A percentile compares a stretch with the other conserved stretches of the same genome.
Conservation (phyloP, 2,888 invertebrate genomes). For the Tiliacea aurago region DNA sequence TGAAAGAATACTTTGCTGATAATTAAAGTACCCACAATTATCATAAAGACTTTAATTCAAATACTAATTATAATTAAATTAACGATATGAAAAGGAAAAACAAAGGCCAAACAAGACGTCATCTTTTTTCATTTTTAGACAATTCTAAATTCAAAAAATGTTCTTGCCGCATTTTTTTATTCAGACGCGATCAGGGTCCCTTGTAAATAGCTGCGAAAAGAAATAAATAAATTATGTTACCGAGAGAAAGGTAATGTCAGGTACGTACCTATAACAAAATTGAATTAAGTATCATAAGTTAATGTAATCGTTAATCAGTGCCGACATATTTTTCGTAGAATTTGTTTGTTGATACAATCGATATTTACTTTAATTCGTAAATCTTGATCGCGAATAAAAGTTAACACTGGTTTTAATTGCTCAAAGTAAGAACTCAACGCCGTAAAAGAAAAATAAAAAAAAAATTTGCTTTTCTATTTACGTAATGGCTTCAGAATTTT, state of each 20-base stretch:
- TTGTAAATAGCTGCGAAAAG: background rate
- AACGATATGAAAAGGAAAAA: too few relatives aligned
- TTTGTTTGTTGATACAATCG: background rate
- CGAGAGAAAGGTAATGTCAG: background rate
- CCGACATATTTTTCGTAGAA: background rate
- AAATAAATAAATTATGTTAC: background rate
- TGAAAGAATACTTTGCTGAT: background rate
- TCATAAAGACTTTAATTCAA: too few relatives aligned
- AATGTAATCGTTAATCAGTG: background rate
- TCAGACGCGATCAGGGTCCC: background rate
- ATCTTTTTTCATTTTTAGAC: background rate
- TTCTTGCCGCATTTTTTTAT: background rate
- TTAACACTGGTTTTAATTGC: conserved; percentile 3
- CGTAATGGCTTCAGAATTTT: background rate
- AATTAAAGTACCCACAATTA: too few relatives aligned
- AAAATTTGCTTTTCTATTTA: conserved; percentile 4
- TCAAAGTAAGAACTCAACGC: background rate
- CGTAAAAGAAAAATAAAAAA: conserved; percentile 14
- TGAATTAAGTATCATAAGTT: background rate
- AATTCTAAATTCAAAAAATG: conserved; percentile 4
- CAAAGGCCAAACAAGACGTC: too few relatives aligned
- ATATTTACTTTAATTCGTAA: background rate
- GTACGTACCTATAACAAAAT: too few relatives aligned
- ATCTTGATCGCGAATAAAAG: conserved; percentile 1
- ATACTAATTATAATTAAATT: background rate